phyloP scores from a whole-genome alignment of 2,888 invertebrate species.

The Tromatobia lineatoria region DNA sequence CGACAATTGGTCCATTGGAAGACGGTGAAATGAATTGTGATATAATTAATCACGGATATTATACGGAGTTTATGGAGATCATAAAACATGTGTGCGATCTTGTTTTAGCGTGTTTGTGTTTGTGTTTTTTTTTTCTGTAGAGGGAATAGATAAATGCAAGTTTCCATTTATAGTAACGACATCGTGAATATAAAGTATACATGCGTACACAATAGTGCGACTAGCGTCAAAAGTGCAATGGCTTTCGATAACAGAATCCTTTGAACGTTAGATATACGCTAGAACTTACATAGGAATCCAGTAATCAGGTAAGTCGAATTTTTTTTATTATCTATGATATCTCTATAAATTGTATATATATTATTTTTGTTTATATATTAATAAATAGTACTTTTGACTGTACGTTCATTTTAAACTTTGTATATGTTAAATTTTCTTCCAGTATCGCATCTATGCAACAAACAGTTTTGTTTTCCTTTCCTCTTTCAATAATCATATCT shows the following conservation, averaged over 20 bases:
- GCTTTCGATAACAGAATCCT: constrained; percentile 66
- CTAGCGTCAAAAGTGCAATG: constrained; percentile 76
- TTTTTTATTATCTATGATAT: constrained; percentile 71
- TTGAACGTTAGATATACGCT: constrained; percentile 68
- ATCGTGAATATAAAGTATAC: constrained; percentile 35
- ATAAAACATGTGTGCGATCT: constrained; percentile 5
- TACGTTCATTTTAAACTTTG: constrained; percentile 73
- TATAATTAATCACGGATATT: constrained; percentile 31
- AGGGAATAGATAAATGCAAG: constrained; percentile 16
- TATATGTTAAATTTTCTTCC: constrained; percentile 75
- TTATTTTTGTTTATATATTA: constrained; percentile 68
- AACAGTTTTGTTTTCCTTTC: constrained; percentile 71
- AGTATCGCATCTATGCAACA: constrained; percentile 77
- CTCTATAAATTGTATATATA: constrained; percentile 70
- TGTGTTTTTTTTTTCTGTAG: constrained; percentile 4
- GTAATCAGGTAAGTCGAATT: constrained; percentile 73
- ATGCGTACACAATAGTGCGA: constrained; percentile 75
- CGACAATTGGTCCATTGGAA: constrained; percentile 68
- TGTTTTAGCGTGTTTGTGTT: constrained; percentile 34
- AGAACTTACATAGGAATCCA: constrained; percentile 76
- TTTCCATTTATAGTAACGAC: constrained; percentile 21
- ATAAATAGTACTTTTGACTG: constrained; percentile 65
- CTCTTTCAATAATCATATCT: constrained; percentile 54
- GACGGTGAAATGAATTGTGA: constrained; percentile 63
- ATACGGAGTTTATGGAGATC: constrained; percentile 8